phyloP scores from a whole-genome alignment of 2,113 vertebrate species.

The Phaethornis superciliosus region DNA sequence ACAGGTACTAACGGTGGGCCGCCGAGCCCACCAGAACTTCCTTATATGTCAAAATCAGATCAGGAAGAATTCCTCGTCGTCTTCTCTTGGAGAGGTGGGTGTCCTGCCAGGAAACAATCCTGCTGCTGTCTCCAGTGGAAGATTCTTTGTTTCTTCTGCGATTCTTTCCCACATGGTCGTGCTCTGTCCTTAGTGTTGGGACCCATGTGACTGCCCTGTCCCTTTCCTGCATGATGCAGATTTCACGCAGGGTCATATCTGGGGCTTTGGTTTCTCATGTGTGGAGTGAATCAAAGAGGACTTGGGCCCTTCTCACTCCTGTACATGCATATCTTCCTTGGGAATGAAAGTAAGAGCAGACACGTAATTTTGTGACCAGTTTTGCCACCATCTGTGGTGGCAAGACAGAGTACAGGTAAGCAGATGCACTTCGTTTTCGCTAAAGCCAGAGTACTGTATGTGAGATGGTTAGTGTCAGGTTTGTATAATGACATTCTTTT shows the following conservation, averaged over 20 bases:
- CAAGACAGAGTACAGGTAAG: not conserved
- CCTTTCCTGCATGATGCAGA: not conserved
- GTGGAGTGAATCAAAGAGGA: not conserved
- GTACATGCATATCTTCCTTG: rapidly evolving
- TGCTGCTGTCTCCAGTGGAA: not conserved
- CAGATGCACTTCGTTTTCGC: not conserved
- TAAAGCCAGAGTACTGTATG: not conserved
- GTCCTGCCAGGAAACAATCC: not conserved
- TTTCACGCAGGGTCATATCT: not conserved
- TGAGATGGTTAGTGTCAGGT: not conserved
- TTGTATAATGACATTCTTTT: too few species aligned
- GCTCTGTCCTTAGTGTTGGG: too few species aligned
- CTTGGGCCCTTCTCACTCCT: not conserved
- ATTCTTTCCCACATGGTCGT: not conserved
- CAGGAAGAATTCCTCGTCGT: slow-evolving; percentile 76
- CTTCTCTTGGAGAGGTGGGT: slow-evolving; percentile 81
- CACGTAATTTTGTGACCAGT: not conserved
- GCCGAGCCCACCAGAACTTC: slow-evolving; percentile 83
- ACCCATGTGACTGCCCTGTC: too few species aligned
- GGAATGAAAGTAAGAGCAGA: not conserved
- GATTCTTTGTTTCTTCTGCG: not conserved
- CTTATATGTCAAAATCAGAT: slow-evolving; percentile 72
- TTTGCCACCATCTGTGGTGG: not conserved
- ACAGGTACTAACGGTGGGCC: slow-evolving; percentile 85
- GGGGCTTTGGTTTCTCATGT: rapidly evolving